A percentile compares a stretch with the other conserved stretches of the same genome.
Evolutionary conservation across 2,797 vertebrate species (phyloP).

Genomic region (Chiloscyllium punctatum): DNA sequence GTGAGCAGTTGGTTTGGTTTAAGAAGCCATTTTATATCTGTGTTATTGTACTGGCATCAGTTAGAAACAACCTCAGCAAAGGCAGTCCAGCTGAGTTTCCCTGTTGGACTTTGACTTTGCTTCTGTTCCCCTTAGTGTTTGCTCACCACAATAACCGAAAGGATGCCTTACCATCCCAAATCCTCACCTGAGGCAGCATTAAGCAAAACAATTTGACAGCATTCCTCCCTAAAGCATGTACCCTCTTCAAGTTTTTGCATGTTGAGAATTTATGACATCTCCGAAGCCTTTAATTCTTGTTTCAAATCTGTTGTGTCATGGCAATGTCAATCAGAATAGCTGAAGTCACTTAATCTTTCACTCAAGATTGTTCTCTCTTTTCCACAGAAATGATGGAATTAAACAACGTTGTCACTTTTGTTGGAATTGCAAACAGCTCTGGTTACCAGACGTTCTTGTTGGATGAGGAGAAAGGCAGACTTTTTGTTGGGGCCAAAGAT

Average conservation of each 20-base stretch:
- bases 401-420: slow-evolving; percentile 85
- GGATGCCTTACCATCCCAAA: neutral
- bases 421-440: slow-evolving; percentile 84
- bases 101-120: neutral
- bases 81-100: neutral
- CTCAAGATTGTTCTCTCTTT: slow-evolving; percentile 42
- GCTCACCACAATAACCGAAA: neutral
- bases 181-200: neutral
- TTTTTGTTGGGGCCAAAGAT: slow-evolving; percentile 93
- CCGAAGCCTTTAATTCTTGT: neutral
- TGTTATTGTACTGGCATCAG: no score
- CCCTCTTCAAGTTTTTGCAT: neutral
- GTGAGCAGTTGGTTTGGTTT: neutral
- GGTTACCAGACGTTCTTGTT: slow-evolving; percentile 90
- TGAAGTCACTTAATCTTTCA: neutral
- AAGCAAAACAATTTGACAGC: neutral
- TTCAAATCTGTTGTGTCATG: neutral
- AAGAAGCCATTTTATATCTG: neutral
- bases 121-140: neutral
- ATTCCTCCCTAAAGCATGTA: neutral
- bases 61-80: neutral
- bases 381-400: slow-evolving; percentile 92
- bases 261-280: neutral
- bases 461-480: slow-evolving; percentile 87
- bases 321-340: neutral